These are phyloP conservation scores for Cyprinodon brontotheroides DNA, from an alignment of 2,113 vertebrate genomes.

Conservation along the genomic window DNA sequence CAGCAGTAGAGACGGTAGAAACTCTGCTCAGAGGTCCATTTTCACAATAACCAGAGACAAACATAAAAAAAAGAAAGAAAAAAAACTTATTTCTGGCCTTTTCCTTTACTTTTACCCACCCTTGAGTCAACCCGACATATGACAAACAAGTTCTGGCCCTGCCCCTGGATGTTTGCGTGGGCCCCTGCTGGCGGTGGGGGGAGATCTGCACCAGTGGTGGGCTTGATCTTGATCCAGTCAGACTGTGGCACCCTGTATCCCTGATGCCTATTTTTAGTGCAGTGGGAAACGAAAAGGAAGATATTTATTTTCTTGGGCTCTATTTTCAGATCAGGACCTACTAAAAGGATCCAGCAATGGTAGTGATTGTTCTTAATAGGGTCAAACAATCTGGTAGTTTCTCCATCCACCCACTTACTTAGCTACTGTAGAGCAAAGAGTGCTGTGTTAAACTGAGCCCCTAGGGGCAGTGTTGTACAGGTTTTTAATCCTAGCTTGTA, in stretches of 20 bases:
- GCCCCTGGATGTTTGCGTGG: conserved; percentile 45
- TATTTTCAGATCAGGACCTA: conserved; percentile 22
- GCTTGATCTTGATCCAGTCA: conserved; percentile 43
- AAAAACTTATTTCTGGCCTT: background rate
- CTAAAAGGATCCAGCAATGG: conserved; percentile 40
- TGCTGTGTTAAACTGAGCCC: conserved; percentile 45
- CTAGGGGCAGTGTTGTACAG: conserved; percentile 72
- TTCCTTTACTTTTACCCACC: conserved; percentile 28
- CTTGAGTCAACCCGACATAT: conserved; percentile 45
- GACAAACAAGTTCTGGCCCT: conserved; percentile 44
- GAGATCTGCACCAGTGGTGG: conserved; percentile 19
- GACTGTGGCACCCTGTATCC: conserved; percentile 29
- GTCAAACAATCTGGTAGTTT: conserved; percentile 56
- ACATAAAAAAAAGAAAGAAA: conserved; percentile 1
- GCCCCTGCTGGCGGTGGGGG: conserved; percentile 38
- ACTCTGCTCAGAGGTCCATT: conserved; percentile 24
- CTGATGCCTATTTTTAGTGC: conserved; percentile 34
- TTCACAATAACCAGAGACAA: background rate
- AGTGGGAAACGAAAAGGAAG: conserved; percentile 31
- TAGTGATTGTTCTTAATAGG: conserved; percentile 60
- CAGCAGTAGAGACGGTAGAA: conserved; percentile 23
- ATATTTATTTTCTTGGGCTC: conserved; percentile 42
- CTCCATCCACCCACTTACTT: conserved; percentile 48
- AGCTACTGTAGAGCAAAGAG: conserved; percentile 25
- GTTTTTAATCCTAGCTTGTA: conserved; percentile 21